A percentile compares a stretch with the other conserved stretches of the same genome.
Conservation (phyloP, 2,888 invertebrate genomes). For the Ophion ellenae region DNA sequence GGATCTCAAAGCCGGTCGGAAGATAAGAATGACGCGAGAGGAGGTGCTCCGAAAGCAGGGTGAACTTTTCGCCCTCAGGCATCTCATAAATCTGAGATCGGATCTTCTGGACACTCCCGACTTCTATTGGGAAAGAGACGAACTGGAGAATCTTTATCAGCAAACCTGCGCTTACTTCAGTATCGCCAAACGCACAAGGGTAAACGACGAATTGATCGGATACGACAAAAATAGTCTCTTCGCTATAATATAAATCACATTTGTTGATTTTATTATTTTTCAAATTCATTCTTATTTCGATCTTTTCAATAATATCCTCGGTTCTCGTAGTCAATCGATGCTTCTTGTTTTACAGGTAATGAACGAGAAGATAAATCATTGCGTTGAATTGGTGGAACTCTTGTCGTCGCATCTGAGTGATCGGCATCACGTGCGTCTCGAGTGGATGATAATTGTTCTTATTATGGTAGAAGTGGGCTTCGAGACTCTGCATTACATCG, state of each 20-base stretch:
- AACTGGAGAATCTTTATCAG: slow-evolving; percentile 93
- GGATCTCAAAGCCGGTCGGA: slow-evolving; percentile 90
- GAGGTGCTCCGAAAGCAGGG: slow-evolving; percentile 92
- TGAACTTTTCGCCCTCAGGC: slow-evolving; percentile 94
- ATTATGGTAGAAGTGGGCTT: slow-evolving; percentile 97
- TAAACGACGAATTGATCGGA: slow-evolving; percentile 78
- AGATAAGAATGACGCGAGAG: slow-evolving; percentile 88
- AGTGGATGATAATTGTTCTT: slow-evolving; percentile 98
- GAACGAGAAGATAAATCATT: slow-evolving; percentile 97
- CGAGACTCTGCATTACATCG: slow-evolving; percentile 91
- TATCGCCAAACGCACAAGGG: slow-evolving; percentile 92
- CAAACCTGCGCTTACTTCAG: slow-evolving; percentile 93
- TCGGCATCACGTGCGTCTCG: slow-evolving; percentile 95
- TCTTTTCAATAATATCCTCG: not conserved
- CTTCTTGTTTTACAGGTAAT: slow-evolving; percentile 88
- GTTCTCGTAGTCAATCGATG: not conserved
- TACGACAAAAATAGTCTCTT: not conserved
- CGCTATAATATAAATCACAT: not conserved
- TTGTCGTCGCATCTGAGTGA: slow-evolving; percentile 96
- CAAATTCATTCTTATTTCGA: not conserved
- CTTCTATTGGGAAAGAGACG: slow-evolving; percentile 98
- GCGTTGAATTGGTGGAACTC: slow-evolving; percentile 95
- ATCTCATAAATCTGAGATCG: slow-evolving; percentile 96
- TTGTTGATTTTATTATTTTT: not conserved
- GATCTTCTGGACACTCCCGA: slow-evolving; percentile 98